Percentiles rank a stretch among this genome's conserved stretches.
These are phyloP conservation scores for Lophius americanus DNA, from an alignment of 2,797 vertebrate species.

Conservation along the genomic window DNA sequence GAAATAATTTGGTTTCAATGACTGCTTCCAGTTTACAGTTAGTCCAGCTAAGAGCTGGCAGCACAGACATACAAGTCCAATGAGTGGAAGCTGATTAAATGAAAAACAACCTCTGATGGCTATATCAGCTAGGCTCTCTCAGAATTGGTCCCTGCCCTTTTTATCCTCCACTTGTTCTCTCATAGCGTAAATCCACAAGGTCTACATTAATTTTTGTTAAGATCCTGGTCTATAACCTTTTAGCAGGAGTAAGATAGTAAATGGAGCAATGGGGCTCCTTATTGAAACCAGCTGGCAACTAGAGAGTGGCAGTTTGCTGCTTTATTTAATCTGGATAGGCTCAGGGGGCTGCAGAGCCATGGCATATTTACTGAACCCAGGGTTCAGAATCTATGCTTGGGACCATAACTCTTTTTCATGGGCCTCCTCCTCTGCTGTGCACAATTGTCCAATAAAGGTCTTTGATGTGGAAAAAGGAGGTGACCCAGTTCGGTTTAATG, in stretches of 20 bases:
- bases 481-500: constrained; percentile 55
- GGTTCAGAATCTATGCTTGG: constrained; percentile 60
- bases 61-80: no score
- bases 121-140: constrained; percentile 40
- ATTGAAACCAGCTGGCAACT: constrained; percentile 82
- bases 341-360: constrained; percentile 55
- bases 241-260: constrained; percentile 44
- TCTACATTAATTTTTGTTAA: constrained; percentile 57
- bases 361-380: constrained; percentile 65
- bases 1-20: constrained; percentile 24
- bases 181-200: constrained; percentile 73
- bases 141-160: constrained; percentile 23
- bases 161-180: constrained; percentile 55
- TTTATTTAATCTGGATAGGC: constrained; percentile 78
- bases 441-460: constrained; percentile 68
- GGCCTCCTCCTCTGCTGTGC: constrained; percentile 65
- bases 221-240: constrained; percentile 71
- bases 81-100: constrained; percentile 29
- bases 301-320: constrained; percentile 69
- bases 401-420: constrained; percentile 75
- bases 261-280: constrained; percentile 62
- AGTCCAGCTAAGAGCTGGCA: not conserved
- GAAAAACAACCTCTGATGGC: constrained; percentile 59
- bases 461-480: constrained; percentile 73
- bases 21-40: not conserved